Evolutionary conservation across 1,140 invertebrate genomes (phyloP), one percentile per base, ranked within the genome.

Genomic region (Cotesia vestalis): DNA sequence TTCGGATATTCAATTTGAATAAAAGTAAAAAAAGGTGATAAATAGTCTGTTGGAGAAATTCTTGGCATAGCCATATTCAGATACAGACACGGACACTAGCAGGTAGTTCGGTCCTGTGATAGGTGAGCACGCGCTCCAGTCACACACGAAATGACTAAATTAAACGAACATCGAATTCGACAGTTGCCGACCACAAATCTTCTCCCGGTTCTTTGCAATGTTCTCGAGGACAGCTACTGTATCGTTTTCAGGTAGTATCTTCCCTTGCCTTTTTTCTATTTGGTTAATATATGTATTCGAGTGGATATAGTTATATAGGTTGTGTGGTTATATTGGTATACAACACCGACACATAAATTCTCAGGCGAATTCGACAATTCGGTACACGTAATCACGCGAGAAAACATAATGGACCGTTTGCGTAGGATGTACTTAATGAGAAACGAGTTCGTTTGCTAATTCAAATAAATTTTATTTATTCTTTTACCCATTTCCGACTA

Each of bases 141-240:
- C 38, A 14, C 38, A 14, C 40, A 53, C 55, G 67, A 67, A 73
- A 79, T 74, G 76, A 77, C 76, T 77, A 78, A 78, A 81, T 81
- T 79, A 79, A 79, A 78, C 75, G 76, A 72, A 78, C 77, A 81
- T 81, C 77, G 76, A 77, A 79, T 78, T 79, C 74, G 76, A 63
- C 34, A 34, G 57, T 36, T 57, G 51, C 14, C 55, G 17, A 63
- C 35, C 72, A 76, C 72, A 76, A 73, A 73, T 76, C 72, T 76
- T 73, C 38, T 72, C 17, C 34, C 57, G 57, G 69, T 59, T 66
- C 34, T 17, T 17, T 2, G 38, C 34, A 69, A 17, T 52, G 17
- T 55, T 9, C 35, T 2, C 14, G 27, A 34, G 4, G 51, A 62
- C 69, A 72, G 69, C 72, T 73, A 73, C 72, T 62, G 73, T 35